Conservation (phyloP, 2,797 vertebrate species). For the Tamandua tetradactyla region DNA sequence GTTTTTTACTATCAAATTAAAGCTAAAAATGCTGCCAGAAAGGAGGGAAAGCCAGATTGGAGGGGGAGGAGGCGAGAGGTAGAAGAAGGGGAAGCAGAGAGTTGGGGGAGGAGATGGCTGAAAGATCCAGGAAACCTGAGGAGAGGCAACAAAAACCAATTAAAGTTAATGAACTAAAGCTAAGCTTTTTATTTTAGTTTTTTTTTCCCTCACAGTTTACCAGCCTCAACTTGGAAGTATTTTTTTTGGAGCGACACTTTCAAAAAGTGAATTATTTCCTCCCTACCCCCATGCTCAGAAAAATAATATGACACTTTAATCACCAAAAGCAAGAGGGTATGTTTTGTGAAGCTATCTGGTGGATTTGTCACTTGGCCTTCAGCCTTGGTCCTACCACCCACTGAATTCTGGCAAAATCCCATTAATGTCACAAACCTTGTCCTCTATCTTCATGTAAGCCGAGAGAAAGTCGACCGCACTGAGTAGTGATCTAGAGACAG, state of each 20-base stretch:
- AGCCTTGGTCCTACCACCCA: constrained; percentile 78
- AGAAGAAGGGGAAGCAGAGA: constrained; percentile 86
- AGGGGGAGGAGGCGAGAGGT: constrained; percentile 89
- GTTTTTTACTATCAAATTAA: constrained; percentile 88
- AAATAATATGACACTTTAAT: constrained; percentile 61
- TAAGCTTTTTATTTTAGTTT: constrained; percentile 83
- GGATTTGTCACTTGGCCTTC: constrained; percentile 73
- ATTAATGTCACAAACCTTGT: constrained; percentile 78
- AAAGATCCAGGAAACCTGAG: constrained; percentile 86
- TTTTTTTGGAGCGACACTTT: constrained; percentile 78
- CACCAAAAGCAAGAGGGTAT: constrained; percentile 67
- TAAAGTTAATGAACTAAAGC: constrained; percentile 85
- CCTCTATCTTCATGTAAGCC: constrained; percentile 79
- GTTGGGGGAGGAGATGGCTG: constrained; percentile 85
- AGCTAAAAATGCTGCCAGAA: constrained; percentile 87
- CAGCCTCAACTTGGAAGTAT: constrained; percentile 85
- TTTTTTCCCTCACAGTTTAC: constrained; percentile 69
- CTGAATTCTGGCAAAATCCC: constrained; percentile 80
- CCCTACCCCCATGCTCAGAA: constrained; percentile 52
- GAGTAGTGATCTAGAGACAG: constrained; percentile 84
- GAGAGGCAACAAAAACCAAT: constrained; percentile 82
- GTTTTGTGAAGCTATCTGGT: constrained; percentile 46
- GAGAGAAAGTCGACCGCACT: constrained; percentile 76
- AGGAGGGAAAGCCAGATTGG: constrained; percentile 88
- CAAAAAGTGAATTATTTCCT: constrained; percentile 77